Conservation (phyloP, 2,797 vertebrate species). For the Apogon talboti region DNA sequence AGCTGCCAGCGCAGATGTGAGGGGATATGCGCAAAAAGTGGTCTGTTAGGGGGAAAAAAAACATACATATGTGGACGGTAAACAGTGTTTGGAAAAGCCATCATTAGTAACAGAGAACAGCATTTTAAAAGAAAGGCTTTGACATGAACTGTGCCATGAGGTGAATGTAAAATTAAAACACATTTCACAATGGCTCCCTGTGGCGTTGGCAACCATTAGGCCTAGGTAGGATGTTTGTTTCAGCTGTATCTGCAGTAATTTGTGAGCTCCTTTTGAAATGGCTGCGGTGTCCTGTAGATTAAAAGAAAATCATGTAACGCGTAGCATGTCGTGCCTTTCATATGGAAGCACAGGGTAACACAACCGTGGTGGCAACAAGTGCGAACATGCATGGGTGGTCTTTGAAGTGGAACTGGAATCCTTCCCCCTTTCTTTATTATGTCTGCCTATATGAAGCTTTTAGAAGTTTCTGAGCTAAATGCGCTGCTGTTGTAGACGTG, state of each 20-base stretch:
- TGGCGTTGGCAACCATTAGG: background rate
- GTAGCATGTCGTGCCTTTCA: background rate
- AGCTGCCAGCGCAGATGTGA: constrained; percentile 29
- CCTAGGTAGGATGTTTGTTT: background rate
- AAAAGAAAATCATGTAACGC: no score
- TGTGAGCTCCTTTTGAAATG: background rate
- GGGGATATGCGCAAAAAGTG: background rate
- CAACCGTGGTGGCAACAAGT: background rate
- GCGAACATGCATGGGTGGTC: constrained; percentile 5
- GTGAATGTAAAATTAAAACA: constrained; percentile 1
- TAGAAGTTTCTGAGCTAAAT: no score
- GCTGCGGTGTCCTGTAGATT: background rate
- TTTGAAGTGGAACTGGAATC: background rate
- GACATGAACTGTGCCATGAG: background rate
- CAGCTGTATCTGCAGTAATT: background rate
- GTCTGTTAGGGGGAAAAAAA: background rate
- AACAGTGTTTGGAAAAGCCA: constrained; percentile 23
- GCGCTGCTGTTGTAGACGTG: no score
- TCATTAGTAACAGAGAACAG: constrained; percentile 1
- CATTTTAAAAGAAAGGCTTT: constrained; percentile 2
- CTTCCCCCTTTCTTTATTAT: background rate
- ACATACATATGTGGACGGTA: background rate
- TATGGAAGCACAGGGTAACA: background rate
- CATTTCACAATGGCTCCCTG: constrained; percentile 2
- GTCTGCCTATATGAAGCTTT: no score